phyloP scores from a whole-genome alignment of 2,797 vertebrate species.

The Eulemur coronatus region DNA sequence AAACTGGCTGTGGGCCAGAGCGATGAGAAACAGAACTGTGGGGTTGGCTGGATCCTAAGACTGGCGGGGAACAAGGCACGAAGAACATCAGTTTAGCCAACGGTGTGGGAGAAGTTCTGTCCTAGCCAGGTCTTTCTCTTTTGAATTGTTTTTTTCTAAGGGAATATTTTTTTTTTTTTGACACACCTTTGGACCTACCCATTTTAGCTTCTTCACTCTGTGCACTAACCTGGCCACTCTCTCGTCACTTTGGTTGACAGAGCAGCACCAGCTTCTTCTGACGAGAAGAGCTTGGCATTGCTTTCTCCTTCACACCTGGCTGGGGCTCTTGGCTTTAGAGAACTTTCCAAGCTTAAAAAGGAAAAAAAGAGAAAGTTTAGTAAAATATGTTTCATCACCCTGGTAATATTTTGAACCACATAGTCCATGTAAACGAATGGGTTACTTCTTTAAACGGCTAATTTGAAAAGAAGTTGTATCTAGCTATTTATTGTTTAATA shows the following conservation, averaged over 20 bases:
- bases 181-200: neutral
- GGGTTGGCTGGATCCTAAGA: neutral
- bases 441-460: neutral
- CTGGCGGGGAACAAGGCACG: neutral
- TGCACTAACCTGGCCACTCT: neutral
- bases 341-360: neutral
- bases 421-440: neutral
- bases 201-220: neutral
- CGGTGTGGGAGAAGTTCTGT: neutral
- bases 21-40: neutral
- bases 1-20: no score
- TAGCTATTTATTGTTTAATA: neutral
- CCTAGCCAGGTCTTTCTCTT: neutral
- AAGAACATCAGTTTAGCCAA: neutral
- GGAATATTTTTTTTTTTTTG: neutral
- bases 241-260: neutral
- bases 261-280: neutral
- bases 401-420: conserved; percentile 9
- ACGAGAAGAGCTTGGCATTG: neutral
- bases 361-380: neutral
- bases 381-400: neutral
- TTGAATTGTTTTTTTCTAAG: neutral
- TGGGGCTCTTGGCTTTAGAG: neutral
- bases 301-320: neutral
- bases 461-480: neutral